These are phyloP conservation scores for Chymomyza procnemis DNA, from an alignment of 2,888 invertebrate genomes.

Conservation along the genomic window DNA sequence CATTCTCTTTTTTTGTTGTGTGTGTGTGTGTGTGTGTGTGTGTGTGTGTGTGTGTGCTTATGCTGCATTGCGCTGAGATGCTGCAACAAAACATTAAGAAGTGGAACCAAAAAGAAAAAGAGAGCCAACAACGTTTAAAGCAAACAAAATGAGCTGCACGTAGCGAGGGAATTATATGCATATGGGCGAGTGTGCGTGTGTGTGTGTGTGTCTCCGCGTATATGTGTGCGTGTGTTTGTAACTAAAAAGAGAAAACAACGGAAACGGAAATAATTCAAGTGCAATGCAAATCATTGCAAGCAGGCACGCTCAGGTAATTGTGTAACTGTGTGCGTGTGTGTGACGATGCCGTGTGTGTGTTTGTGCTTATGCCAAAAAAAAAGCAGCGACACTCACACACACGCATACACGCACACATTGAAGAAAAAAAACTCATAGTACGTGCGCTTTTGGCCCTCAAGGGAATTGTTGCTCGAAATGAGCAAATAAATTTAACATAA, in stretches of 20 bases:
- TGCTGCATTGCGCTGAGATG: background rate
- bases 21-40: too few relatives aligned
- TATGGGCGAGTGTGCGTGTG: conserved; percentile 1
- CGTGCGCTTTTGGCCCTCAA: background rate
- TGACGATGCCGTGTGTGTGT: conserved; percentile 18
- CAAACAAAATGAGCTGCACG: conserved; percentile 67
- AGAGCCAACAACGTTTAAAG: conserved; percentile 53
- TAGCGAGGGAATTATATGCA: conserved; percentile 58
- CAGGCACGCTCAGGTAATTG: conserved; percentile 64
- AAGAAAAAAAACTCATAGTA: background rate
- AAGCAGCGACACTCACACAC: conserved; percentile 31
- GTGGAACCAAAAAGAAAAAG: conserved; percentile 15
- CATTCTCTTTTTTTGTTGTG: too few relatives aligned
- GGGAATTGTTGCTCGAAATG: conserved; percentile 42
- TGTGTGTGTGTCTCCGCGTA: background rate
- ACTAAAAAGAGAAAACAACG: conserved; percentile 32
- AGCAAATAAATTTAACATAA: conserved; percentile 58
- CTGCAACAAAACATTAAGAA: conserved; percentile 17
- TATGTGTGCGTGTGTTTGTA: background rate
- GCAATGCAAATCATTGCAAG: conserved; percentile 67
- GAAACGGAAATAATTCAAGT: conserved; percentile 51
- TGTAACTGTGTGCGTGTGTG: conserved; percentile 30
- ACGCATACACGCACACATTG: background rate
- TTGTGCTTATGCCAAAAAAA: conserved; percentile 25
- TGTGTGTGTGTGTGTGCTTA: too few relatives aligned